Evolutionary conservation across 2,888 invertebrate species (phyloP), one percentile per base, ranked within the genome.

Genomic region (Galerucella pusilla): DNA sequence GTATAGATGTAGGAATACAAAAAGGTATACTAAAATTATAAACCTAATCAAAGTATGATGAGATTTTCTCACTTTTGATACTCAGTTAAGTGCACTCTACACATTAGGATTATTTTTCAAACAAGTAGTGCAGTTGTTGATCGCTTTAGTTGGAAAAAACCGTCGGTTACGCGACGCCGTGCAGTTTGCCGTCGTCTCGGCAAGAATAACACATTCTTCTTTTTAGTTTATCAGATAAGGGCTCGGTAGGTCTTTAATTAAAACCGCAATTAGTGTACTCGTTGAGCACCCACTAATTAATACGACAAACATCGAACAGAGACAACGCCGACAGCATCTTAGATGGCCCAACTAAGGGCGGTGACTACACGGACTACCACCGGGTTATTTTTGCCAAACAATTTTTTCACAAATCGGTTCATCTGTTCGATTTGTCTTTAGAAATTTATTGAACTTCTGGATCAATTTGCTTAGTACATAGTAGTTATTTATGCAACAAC

Each of bases 281-380:
- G 85, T 85, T 86, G 85, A 86, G 85, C 86, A 85, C 85, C 85
- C 86, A 84, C 86, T 87, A 87, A 87, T 87, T 87, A 87, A 86
- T 85, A 86, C 86, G 84, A 79, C 80, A 79, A 77, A 70, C 77
- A 71, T 70, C 76, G 71, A 61, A 66, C 76, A 75, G 60, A 59
- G 64, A 59, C 67, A 46, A 76, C 64, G 66, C 73, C 70, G 46
- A 65, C 64, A 46, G 64, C 64, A 46, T 65, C 64, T 65, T 45
- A 42, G 64, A 64, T 64, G 45, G 45, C 64, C 64, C 64, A 46
- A 14, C 64, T 20, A 35, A 35, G 35, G 35, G 35, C 35, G 35
- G 35, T 35, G 35, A 35, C 35, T 35, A 35, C 35, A 35, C 5
- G 5, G 35, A 35, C 35, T 35, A 35, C 35, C 35, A 35, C 35